Evolutionary conservation across 2,113 vertebrate species (phyloP), one percentile per base, ranked within the genome.

Genomic region (Neodontobutis hainanensis): DNA sequence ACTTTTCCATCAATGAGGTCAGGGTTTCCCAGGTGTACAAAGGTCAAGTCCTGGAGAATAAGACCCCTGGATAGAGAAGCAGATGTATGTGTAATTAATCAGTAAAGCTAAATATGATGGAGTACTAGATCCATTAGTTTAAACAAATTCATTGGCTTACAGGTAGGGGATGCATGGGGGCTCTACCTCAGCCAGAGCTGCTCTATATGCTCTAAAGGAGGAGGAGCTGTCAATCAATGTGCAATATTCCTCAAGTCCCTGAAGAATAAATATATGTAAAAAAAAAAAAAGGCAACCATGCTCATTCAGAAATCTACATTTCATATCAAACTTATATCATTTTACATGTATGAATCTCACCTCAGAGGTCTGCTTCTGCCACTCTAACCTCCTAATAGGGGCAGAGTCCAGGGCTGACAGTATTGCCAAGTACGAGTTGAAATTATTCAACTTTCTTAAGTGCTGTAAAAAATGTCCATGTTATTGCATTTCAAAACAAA

Each of bases 321-420:
- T 6, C 1, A 5, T 35, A 35, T 14, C 51, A 34, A 36, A 55
- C 14, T 9, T 36, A 8, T 27, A 27, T 27, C 19, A 27, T 27
- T 27, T 43, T 43, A 43, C 3, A 43, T 43, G 42, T 8, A 43
- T 11, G 12, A 16, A 10, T 8, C 91, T 89, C 78, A 98, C 97
- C 96, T 99, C 97, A 7, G 97, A 98, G n/a, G 97, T 99, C 88
- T 99, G 97, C 55, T 99, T 99, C 91, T 99, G 97, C 97, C 97
- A 99, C 86, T 99, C 97, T 60, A 99, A 85, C 70, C 97, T 94
- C 73, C 97, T 92, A 90, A 99, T 99, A 65, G 97, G 97, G 0
- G 97, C 97, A 0, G 97, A 99, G 90, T 99, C 97, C 90, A 99
- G 85, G 0, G 97, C 97, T 0, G 97, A 99, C 76, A 99, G 93